Percentiles rank a stretch among this genome's conserved stretches.
These are phyloP conservation scores for Exephanes ischioxanthus DNA, from an alignment of 2,888 invertebrate species.

Conservation along the genomic window DNA sequence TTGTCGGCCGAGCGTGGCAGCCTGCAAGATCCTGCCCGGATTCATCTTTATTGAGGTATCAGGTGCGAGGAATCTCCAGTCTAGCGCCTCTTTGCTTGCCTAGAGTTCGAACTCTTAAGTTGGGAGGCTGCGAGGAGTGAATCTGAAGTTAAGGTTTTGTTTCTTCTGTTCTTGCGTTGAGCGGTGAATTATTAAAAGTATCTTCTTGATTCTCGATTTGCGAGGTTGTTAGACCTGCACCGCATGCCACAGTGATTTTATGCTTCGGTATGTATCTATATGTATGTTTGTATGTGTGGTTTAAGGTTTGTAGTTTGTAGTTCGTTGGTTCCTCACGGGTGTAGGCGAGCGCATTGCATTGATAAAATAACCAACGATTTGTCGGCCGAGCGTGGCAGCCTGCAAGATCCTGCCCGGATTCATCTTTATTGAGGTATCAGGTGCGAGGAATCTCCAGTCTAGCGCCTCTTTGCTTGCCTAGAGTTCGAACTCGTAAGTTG, in stretches of 20 bases:
- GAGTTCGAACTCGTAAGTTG: neutral
- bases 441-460: slow-evolving; percentile 21
- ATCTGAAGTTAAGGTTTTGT: too few species aligned
- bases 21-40: slow-evolving; percentile 24
- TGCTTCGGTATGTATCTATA: neutral
- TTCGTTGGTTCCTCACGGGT: neutral
- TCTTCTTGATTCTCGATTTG: slow-evolving; percentile 11
- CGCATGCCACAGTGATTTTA: slow-evolving; percentile 10
- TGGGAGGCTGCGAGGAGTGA: too few species aligned
- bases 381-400: slow-evolving; percentile 48
- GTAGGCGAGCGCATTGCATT: slow-evolving; percentile 30
- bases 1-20: slow-evolving; percentile 54
- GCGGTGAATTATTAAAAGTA: too few species aligned
- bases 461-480: neutral
- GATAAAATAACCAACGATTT: slow-evolving; percentile 53
- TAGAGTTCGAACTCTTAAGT: neutral
- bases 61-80: slow-evolving; percentile 28
- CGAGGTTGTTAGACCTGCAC: slow-evolving; percentile 36
- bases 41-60: slow-evolving; percentile 50
- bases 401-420: slow-evolving; percentile 28
- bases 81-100: neutral
- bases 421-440: slow-evolving; percentile 51
- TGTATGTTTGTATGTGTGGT: neutral
- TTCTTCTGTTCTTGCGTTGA: too few species aligned
- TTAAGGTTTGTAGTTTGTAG: slow-evolving; percentile 3